These are phyloP conservation scores for Choristoneura fumiferana DNA, from an alignment of 1,140 invertebrate species.

Conservation along the genomic window DNA sequence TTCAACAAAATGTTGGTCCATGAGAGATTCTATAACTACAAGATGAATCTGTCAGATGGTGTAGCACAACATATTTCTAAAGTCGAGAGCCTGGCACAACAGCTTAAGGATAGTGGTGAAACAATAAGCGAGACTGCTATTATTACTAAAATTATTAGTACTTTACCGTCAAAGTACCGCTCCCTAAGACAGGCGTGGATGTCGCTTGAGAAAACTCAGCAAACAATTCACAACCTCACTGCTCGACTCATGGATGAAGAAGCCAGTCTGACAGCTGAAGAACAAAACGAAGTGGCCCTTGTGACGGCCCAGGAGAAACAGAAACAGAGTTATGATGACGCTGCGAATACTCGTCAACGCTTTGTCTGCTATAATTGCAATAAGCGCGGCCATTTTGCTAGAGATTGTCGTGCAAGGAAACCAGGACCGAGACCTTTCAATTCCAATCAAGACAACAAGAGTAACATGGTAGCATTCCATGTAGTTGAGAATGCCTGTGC, in stretches of 20 bases:
- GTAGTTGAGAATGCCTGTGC: too few species aligned
- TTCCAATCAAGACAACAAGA: too few species aligned
- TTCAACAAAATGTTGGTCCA: too few species aligned
- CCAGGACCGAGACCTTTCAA: too few species aligned
- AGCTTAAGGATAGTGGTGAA: too few species aligned
- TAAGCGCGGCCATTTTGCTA: constrained; percentile 40
- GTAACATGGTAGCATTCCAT: too few species aligned
- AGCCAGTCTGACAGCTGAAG: constrained; percentile 27
- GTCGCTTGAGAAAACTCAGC: constrained; percentile 40
- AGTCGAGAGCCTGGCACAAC: too few species aligned
- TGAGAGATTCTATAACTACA: constrained; percentile 48
- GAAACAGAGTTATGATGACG: not conserved
- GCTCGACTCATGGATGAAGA: constrained; percentile 37
- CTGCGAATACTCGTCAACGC: constrained; percentile 17
- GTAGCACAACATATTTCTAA: too few species aligned
- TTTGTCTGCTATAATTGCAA: constrained; percentile 44
- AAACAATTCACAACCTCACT: constrained; percentile 41
- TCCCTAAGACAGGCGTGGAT: constrained; percentile 50
- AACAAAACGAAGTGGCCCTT: not conserved
- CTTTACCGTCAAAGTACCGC: constrained; percentile 39
- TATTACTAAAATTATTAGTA: constrained; percentile 47
- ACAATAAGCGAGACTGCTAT: constrained; percentile 40
- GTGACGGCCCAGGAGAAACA: not conserved
- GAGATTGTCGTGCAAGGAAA: constrained; percentile 8
- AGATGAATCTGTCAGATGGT: constrained; percentile 32